Evolutionary conservation across 2,888 invertebrate species (phyloP), one percentile per base, ranked within the genome.

Genomic region (Girardia tigrina): DNA sequence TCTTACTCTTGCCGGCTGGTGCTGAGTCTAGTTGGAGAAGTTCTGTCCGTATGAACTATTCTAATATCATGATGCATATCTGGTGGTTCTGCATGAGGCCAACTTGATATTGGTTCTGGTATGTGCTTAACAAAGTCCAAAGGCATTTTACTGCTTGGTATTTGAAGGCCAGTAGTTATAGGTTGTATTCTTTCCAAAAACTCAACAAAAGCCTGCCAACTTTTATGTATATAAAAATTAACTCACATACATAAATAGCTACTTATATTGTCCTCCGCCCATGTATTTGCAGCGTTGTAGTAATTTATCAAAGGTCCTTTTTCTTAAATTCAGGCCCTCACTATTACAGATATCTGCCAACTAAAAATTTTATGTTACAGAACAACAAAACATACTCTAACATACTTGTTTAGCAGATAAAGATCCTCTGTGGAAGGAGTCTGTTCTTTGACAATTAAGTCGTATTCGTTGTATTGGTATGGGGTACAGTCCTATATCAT

Each of bases 121-220:
- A 78, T 78, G 6, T 80, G 79, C 75, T 79, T 81, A 73, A 80
- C 81, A 78, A 80, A 81, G 70, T 82, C 82, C 75, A 79, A 76
- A 14, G 82, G 82, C 69, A 78, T 78, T 77, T 82, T 82, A 77
- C 81, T 81, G 76, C 79, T 78, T 8, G 81, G 81, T 26, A 82
- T 81, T 16, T 77, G 77, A 16, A 81, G 78, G 0, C 82, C 81
- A 26, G 81, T 81, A 70, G 79, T 79, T 8, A 77, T 76, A 16
- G 81, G 81, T 71, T 80, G 80, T 1, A 81, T 80, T 56, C 79
- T 78, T 75, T 80, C 79, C 69, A 82, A 71, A 72, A 82, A 81
- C 1, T 80, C 79, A 12, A 82, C 73, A 75, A 81, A 82, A 56
- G 78, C 76, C 73, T 78, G 75, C 82, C 82, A 82, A 42, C 56